phyloP scores from a whole-genome alignment of 2,797 vertebrate genomes.

The Astyanax mexicanus region DNA sequence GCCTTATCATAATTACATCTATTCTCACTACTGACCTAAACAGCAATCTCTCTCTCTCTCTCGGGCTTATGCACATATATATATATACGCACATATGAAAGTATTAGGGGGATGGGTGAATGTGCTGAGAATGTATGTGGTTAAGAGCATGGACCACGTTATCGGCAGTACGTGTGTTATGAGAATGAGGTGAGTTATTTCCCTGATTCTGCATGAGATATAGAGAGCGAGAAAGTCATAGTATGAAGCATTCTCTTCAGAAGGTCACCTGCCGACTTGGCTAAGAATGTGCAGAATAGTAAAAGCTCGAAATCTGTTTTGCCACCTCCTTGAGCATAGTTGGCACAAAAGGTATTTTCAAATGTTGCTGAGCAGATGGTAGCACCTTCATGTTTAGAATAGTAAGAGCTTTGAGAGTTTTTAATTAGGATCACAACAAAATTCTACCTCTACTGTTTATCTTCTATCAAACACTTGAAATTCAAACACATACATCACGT shows the following conservation, averaged over 20 bases:
- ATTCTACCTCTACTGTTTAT: slow-evolving; percentile 19
- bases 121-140: background rate
- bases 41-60: slow-evolving; percentile 59
- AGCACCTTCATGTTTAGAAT: slow-evolving; percentile 62
- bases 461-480: slow-evolving; percentile 49
- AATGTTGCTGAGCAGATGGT: slow-evolving; percentile 79
- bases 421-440: slow-evolving; percentile 27
- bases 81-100: background rate
- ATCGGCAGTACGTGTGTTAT: background rate
- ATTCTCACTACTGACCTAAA: slow-evolving; percentile 66
- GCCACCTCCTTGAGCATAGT: slow-evolving; percentile 69
- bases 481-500: slow-evolving; percentile 8
- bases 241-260: slow-evolving; percentile 23
- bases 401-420: slow-evolving; percentile 56
- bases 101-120: background rate
- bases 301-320: slow-evolving; percentile 62
- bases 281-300: slow-evolving; percentile 46
- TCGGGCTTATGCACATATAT: slow-evolving; percentile 1
- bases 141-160: background rate
- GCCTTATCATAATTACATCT: slow-evolving; percentile 80
- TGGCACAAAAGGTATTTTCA: slow-evolving; percentile 70
- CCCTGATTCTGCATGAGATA: slow-evolving; percentile 1
- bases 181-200: background rate
- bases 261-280: slow-evolving; percentile 41
- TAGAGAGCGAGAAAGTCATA: background rate